These are phyloP conservation scores for Folsomia candida DNA, from an alignment of 2,888 invertebrate species.

Conservation along the genomic window DNA sequence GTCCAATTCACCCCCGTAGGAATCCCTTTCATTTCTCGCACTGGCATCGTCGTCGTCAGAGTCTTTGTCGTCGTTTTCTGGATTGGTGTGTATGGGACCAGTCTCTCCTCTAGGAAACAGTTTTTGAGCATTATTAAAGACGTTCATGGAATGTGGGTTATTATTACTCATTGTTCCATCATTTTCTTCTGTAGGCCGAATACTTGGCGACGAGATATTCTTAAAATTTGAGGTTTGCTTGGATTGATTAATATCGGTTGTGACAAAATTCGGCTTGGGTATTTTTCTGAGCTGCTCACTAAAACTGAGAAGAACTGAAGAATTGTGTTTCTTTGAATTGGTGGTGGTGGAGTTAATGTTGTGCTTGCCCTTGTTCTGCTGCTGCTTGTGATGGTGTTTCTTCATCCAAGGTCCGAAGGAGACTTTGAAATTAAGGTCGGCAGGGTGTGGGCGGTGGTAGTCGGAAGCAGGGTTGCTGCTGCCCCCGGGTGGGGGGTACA, in stretches of 20 bases:
- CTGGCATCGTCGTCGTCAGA: not conserved
- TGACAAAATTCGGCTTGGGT: not conserved
- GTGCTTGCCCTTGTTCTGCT: not conserved
- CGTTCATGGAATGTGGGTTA: not conserved
- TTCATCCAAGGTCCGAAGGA: conserved; percentile 8
- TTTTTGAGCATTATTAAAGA: not conserved
- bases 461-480: not conserved
- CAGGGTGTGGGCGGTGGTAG: not conserved
- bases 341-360: not conserved
- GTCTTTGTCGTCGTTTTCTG: not conserved
- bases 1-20: conserved; percentile 1
- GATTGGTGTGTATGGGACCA: not conserved
- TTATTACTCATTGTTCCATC: too few species aligned
- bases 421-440: conserved; percentile 7
- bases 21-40: not conserved
- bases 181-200: conserved; percentile 2
- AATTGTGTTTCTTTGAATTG: not conserved
- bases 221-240: not conserved
- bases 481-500: not conserved
- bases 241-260: not conserved
- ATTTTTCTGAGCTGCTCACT: conserved; percentile 5
- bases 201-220: not conserved
- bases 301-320: not conserved
- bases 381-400: not conserved
- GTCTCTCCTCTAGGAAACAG: not conserved